Conservation (phyloP, 2,113 vertebrate genomes). For the Galbula dea region DNA sequence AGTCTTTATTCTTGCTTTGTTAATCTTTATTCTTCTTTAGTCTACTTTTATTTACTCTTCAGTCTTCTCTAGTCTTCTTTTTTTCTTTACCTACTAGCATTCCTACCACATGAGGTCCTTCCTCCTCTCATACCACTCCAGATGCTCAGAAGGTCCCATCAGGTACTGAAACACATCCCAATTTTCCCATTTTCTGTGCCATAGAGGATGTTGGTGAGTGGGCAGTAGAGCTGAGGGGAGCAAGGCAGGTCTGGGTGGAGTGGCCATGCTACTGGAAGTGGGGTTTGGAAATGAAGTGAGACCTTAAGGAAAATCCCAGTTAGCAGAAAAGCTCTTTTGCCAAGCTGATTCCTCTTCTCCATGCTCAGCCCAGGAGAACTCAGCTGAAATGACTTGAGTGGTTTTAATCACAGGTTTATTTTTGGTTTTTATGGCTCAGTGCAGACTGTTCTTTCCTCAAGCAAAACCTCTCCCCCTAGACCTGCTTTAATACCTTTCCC, state of each 20-base stretch:
- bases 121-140: neutral
- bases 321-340: neutral
- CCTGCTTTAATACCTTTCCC: neutral
- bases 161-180: too few species aligned
- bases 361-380: neutral
- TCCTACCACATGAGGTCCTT: rapidly evolving
- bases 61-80: neutral
- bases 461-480: neutral
- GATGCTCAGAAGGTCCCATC: neutral
- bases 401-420: neutral
- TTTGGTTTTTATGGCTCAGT: neutral
- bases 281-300: neutral
- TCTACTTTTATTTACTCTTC: neutral
- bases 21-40: neutral
- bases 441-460: neutral
- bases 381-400: neutral
- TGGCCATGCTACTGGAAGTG: neutral
- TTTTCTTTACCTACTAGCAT: neutral
- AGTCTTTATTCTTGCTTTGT: neutral
- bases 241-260: neutral
- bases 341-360: neutral
- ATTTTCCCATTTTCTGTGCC: neutral
- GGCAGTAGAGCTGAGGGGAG: rapidly evolving
- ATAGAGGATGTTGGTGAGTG: neutral
- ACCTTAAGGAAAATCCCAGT: neutral